Evolutionary conservation across 1,140 invertebrate genomes (phyloP).

Genomic region (Stenopsyche tienmushanensis): DNA sequence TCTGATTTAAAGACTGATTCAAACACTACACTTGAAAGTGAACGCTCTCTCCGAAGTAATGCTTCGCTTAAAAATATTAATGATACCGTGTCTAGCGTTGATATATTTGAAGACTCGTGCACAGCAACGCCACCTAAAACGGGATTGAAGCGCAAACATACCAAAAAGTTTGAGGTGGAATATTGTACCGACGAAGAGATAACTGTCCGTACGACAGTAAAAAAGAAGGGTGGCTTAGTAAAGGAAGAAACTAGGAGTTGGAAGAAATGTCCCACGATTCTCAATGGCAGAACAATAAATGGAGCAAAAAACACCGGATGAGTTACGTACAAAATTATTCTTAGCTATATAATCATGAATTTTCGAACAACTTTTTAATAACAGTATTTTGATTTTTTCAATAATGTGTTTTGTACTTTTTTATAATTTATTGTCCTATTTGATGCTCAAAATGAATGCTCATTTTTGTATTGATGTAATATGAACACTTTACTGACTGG

Average conservation of each 20-base stretch:
- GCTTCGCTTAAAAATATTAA: conserved; percentile 9
- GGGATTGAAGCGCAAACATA: conserved; percentile 30
- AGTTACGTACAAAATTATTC: no score
- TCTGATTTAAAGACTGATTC: not conserved
- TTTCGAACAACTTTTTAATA: not conserved
- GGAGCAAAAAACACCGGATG: not conserved
- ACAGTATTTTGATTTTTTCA: no score
- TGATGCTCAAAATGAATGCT: not conserved
- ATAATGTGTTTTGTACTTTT: not conserved
- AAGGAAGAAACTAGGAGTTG: conserved; percentile 32
- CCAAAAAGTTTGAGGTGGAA: conserved; percentile 34
- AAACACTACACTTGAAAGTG: not conserved
- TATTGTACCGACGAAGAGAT: conserved; percentile 39
- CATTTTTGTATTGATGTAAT: not conserved
- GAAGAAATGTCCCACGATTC: conserved; percentile 32
- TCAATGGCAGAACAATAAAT: conserved; percentile 27
- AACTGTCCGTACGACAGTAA: conserved; percentile 36
- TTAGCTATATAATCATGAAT: no score
- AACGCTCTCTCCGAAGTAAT: not conserved
- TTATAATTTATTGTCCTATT: not conserved
- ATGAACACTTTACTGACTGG: no score
- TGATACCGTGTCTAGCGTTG: conserved; percentile 21
- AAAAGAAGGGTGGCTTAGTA: conserved; percentile 25
- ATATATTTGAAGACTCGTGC: conserved; percentile 37
- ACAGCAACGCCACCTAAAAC: conserved; percentile 26